phyloP scores from a whole-genome alignment of 1,140 invertebrate genomes.

The Trachelipus rathkii region DNA sequence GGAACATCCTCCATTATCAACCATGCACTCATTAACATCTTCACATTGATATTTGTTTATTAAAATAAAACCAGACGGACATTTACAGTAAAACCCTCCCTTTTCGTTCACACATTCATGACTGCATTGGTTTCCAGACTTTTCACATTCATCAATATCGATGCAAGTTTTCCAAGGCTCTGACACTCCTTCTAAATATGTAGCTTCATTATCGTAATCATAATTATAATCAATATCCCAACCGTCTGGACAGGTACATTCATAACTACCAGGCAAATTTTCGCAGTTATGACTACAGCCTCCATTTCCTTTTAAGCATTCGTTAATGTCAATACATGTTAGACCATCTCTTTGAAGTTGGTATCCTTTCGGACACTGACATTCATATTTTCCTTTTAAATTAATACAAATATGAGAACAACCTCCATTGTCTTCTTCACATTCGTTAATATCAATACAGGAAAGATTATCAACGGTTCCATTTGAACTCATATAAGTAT shows the following conservation, averaged over 20 bases:
- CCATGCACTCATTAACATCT: conserved; percentile 67
- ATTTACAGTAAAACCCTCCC: conserved; percentile 40
- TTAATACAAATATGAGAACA: conserved; percentile 59
- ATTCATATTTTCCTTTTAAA: conserved; percentile 54
- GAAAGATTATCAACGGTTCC: conserved; percentile 11
- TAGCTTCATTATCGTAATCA: conserved; percentile 33
- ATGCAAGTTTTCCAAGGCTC: conserved; percentile 46
- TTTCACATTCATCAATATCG: conserved; percentile 46
- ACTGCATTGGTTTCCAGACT: conserved; percentile 50
- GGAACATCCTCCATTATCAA: conserved; percentile 53
- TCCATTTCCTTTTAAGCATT: conserved; percentile 47
- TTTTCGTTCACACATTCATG: conserved; percentile 48
- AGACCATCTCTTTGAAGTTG: conserved; percentile 26
- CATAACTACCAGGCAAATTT: conserved; percentile 53
- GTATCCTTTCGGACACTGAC: conserved; percentile 46
- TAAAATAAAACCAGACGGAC: conserved; percentile 40
- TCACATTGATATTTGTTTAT: conserved; percentile 56
- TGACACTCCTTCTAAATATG: conserved; percentile 30
- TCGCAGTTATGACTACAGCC: conserved; percentile 49
- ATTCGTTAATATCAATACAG: conserved; percentile 60
- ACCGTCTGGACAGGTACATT: conserved; percentile 60
- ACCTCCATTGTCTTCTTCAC: conserved; percentile 55
- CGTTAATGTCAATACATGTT: conserved; percentile 42
- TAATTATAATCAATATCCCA: conserved; percentile 47
- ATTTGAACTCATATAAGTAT: conserved; percentile 39